Evolutionary conservation across 2,888 invertebrate genomes (phyloP).

Genomic region (Caenorhabditis virilis): DNA sequence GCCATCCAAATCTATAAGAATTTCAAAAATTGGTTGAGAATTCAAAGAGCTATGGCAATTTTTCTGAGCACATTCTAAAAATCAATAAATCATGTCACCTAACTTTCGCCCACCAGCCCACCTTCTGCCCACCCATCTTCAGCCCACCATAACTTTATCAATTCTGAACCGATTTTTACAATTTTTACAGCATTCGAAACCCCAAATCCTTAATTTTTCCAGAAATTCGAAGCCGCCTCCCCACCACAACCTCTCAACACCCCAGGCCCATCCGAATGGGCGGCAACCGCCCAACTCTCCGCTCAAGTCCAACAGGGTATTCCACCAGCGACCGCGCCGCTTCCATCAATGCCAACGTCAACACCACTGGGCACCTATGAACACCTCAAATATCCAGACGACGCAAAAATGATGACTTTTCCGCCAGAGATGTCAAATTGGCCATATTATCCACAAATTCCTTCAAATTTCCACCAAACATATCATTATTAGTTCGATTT

Average conservation of each 20-base stretch:
- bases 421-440: constrained; percentile 1
- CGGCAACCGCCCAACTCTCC: background rate
- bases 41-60: no score
- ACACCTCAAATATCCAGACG: constrained; percentile 1
- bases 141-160: no score
- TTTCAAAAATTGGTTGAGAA: no score
- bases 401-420: background rate
- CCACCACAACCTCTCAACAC: background rate
- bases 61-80: no score
- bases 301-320: background rate
- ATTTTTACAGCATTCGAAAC: no score
- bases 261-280: background rate
- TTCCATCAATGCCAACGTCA: constrained; percentile 5
- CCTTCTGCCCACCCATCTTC: background rate
- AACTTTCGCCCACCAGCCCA: background rate
- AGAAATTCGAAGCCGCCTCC: no score
- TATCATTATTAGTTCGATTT: background rate
- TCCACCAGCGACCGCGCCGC: background rate
- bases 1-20: no score
- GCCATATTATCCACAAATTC: no score
- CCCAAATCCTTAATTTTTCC: no score
- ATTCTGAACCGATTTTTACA: no score
- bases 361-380: constrained; percentile 6
- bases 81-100: no score
- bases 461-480: no score